Conservation (phyloP, 2,113 vertebrate species). For the Hydrolagus affinis region DNA sequence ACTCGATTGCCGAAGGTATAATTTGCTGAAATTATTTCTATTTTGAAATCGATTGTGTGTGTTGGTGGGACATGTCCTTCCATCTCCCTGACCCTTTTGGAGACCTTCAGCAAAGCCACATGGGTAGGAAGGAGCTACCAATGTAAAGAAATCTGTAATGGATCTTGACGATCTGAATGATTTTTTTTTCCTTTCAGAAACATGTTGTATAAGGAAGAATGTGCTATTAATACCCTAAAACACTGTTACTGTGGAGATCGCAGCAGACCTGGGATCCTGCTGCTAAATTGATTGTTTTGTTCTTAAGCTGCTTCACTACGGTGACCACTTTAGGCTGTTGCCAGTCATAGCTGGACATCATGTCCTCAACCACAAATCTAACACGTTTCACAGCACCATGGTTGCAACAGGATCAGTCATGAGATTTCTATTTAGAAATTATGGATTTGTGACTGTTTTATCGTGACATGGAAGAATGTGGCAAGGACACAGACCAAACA, state of each 20-base stretch:
- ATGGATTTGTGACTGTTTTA: too few relatives aligned
- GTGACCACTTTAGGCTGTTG: neutral
- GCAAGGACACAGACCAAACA: too few relatives aligned
- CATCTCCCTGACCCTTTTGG: neutral
- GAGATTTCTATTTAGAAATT: too few relatives aligned
- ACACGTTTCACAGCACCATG: neutral
- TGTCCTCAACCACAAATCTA: neutral
- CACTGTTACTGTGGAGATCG: neutral
- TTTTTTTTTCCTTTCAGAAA: too few relatives aligned
- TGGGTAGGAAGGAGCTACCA: too few relatives aligned
- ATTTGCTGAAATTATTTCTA: neutral
- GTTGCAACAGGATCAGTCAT: too few relatives aligned
- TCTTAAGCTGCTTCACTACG: neutral
- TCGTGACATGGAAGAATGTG: too few relatives aligned
- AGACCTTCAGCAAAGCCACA: too few relatives aligned
- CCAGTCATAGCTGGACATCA: neutral
- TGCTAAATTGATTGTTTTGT: neutral
- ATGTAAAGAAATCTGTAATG: too few relatives aligned
- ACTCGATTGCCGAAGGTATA: neutral
- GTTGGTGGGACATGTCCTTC: neutral
- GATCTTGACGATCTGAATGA: too few relatives aligned
- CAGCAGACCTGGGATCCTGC: neutral
- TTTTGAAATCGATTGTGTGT: neutral
- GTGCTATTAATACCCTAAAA: neutral
- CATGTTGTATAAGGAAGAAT: too few relatives aligned